phyloP scores from a whole-genome alignment of 2,797 vertebrate species.

The Sciurus vulgaris region DNA sequence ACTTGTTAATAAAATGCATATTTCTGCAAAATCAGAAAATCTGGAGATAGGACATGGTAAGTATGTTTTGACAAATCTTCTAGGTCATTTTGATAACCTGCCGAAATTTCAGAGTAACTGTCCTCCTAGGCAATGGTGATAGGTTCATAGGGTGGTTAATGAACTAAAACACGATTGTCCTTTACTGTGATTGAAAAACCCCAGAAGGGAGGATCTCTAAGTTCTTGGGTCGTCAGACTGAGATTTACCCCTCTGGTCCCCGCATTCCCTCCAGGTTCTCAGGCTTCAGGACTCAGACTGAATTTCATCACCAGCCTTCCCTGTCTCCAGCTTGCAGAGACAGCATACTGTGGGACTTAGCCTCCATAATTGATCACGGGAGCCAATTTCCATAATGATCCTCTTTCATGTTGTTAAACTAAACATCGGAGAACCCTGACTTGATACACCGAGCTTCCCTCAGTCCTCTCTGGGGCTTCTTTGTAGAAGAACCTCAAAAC shows the following conservation, averaged over 20 bases:
- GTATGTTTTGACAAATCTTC: neutral
- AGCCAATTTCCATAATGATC: neutral
- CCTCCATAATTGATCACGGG: neutral
- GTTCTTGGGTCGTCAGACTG: neutral
- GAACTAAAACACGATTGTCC: too few relatives aligned
- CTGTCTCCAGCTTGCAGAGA: neutral
- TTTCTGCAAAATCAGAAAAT: neutral
- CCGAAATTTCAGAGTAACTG: too few relatives aligned
- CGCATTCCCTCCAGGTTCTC: neutral
- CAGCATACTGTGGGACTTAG: neutral
- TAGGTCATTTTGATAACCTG: neutral
- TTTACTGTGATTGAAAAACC: too few relatives aligned
- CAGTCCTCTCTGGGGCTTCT: neutral
- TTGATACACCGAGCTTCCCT: neutral
- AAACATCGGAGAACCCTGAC: neutral
- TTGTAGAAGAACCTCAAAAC: neutral
- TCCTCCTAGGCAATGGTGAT: too few relatives aligned
- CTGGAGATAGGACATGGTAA: neutral
- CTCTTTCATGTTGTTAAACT: neutral
- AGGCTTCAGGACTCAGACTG: neutral
- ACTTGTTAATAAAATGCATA: neutral
- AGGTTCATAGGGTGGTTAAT: too few relatives aligned
- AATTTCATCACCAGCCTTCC: neutral
- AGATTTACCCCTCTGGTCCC: neutral
- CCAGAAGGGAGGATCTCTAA: neutral